Base-by-base conservation (phyloP, 2,113 vertebrate species). In the Alligator sinensis region DNA sequence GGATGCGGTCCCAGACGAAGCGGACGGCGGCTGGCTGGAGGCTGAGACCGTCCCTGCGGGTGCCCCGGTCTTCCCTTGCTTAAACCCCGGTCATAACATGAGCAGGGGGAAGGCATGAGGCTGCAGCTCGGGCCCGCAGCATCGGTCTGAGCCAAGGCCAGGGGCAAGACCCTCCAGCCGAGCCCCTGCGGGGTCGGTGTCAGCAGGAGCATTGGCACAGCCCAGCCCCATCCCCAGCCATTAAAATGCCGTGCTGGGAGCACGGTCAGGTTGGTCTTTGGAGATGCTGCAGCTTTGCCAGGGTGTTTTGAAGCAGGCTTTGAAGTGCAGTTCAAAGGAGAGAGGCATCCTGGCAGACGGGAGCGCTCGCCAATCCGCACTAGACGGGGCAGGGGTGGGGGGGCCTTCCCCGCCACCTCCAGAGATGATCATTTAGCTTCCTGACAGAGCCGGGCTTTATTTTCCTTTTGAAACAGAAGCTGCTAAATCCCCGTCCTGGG, bases 271-370 rank as follows among this genome's bases (percentile, higher is more conserved):
- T 95, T 96, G 94, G 93, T 93, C 88, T 96, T 96, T 95, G 91
- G 94, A 96, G 90, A 95, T 96, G 89, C 86, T 94, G 93, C 92
- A 92, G 94, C 92, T 96, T 47, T 97, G 94, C 96, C 95, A 91
- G 91, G 47, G 78, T 96, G 94, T 93, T 96, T 97, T 95, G 87
- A 96, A 96, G 95, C 86, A 77, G 63, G 88, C 97, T 97, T 97
- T 97, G 96, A 96, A 95, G 96, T 96, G 91, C 90, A 92, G 94
- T 97, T 97, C 95, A 97, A 96, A 96, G 90, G 96, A 68, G 79
- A 96, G 92, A 95, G 96, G 95, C 96, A 95, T 97, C 94, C 96
- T 97, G 96, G 94, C 94, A 95, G 93, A 97, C 94, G 92, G 86
- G 94, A 96, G 89, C 86, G 91, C 93, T 96, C 89, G 93, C 80